Evolutionary conservation across 2,888 invertebrate species (phyloP), one percentile per base, ranked within the genome.

Genomic region (Xanthorhoe spadicearia): DNA sequence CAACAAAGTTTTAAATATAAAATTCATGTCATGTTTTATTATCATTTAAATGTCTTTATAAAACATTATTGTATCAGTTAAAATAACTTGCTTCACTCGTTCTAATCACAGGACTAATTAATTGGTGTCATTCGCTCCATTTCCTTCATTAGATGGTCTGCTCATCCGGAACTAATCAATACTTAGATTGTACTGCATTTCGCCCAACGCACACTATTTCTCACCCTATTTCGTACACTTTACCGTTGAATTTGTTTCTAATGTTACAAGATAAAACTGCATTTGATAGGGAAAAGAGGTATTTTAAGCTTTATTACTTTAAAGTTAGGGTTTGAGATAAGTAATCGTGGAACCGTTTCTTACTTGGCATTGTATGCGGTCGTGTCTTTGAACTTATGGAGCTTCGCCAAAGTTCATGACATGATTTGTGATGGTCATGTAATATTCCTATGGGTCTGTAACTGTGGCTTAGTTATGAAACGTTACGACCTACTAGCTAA

Each of bases 101-200:
- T 4, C 6, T 48, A 59, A 60, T 65, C 59, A 62, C 51, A 60
- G 15, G 55, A 15, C 17, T 50, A 56, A 67, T 66, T 69, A 69
- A 70, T 70, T 68, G 61, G 35, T 61, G 56, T 67, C 59, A 58
- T 23, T 55, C 51, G 63, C 38, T 46, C 55, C 59, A 60, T 61
- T 62, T 70, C 56, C 66, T 63, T 73, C 68, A 68, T 71, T 71
- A 69, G 51, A 64, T 59, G 57, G 51, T 9, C 54, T 64, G 54
- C 52, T 70, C 68, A 68, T 51, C 57, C 55, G 66, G 66, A 69
- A 73, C 68, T 65, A 64, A 68, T 59, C 53, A 18, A 28, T 53
- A 55, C 46, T 66, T 61, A 61, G 53, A 69, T 65, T 63, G 35
- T 61, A 65, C 54, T 58, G 43, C 50, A n/a, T 49, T 43, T 17